phyloP scores from a whole-genome alignment of 2,888 invertebrate genomes.

The Dugesia japonica region DNA sequence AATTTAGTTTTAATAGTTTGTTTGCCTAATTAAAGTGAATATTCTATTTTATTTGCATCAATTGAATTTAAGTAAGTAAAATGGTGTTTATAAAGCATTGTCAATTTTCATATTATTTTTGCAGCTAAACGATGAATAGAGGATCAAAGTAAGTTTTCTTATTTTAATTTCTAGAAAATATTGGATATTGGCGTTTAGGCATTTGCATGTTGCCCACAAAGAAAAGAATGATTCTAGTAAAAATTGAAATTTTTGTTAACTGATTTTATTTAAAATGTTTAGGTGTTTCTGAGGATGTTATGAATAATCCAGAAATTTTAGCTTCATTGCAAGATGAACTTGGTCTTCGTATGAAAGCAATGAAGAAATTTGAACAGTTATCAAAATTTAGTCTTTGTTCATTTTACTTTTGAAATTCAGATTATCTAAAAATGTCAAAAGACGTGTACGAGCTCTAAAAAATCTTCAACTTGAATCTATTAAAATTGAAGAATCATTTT shows the following conservation, averaged over 20 bases:
- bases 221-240: not conserved
- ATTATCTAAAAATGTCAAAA: slow-evolving; percentile 61
- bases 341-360: not conserved
- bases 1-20: slow-evolving; percentile 9
- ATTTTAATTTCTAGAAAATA: not conserved
- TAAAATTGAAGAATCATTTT: slow-evolving; percentile 75
- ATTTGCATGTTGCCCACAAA: not conserved
- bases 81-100: not conserved
- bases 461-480: slow-evolving; percentile 68
- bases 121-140: not conserved
- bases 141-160: not conserved
- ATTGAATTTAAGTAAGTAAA: not conserved
- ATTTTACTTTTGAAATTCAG: too few species aligned
- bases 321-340: slow-evolving; percentile 21
- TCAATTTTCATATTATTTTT: not conserved
- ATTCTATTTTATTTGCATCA: not conserved
- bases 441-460: slow-evolving; percentile 67
- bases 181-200: not conserved
- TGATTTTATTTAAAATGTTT: too few species aligned
- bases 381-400: not conserved
- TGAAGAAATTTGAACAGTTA: not conserved
- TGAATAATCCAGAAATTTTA: slow-evolving; percentile 29
- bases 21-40: slow-evolving; percentile 20
- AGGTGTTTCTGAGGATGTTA: slow-evolving; percentile 23
- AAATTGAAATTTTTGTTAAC: not conserved